These are phyloP conservation scores for Antrozous pallidus DNA, from an alignment of 2,797 vertebrate genomes.

Conservation along the genomic window DNA sequence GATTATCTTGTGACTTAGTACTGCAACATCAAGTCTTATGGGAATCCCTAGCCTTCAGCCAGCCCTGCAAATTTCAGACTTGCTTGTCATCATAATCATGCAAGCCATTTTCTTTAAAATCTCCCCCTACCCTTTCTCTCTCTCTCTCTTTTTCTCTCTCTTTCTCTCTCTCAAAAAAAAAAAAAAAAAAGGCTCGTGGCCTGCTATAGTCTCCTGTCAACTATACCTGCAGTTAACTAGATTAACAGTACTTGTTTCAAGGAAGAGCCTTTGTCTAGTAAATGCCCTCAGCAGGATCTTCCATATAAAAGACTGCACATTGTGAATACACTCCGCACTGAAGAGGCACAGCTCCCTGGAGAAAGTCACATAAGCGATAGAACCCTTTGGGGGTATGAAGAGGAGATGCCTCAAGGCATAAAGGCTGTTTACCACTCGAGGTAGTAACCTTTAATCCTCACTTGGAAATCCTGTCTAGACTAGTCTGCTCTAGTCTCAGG, in stretches of 20 bases:
- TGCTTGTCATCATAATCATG: not conserved
- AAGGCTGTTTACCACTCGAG: rapidly evolving
- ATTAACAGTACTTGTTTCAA: not conserved
- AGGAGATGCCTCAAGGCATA: not conserved
- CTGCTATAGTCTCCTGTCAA: not conserved
- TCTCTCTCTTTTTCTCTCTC: not conserved
- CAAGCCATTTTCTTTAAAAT: not conserved
- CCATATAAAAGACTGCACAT: not conserved
- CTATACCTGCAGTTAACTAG: not conserved
- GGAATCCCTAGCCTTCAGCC: not conserved
- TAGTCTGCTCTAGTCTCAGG: too few species aligned
- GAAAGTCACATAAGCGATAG: not conserved
- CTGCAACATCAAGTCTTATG: not conserved
- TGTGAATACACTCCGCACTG: not conserved
- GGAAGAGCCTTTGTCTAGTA: not conserved
- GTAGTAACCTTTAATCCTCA: not conserved
- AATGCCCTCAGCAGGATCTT: not conserved
- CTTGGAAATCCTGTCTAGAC: not conserved
- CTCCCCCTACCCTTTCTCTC: not conserved
- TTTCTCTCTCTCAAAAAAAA: not conserved
- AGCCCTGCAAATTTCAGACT: not conserved
- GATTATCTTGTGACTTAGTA: too few species aligned
- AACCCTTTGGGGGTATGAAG: not conserved
- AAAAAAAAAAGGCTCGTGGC: not conserved
- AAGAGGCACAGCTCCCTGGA: not conserved